Evolutionary conservation across 2,888 invertebrate genomes (phyloP).

Genomic region (Diaperis boleti): DNA sequence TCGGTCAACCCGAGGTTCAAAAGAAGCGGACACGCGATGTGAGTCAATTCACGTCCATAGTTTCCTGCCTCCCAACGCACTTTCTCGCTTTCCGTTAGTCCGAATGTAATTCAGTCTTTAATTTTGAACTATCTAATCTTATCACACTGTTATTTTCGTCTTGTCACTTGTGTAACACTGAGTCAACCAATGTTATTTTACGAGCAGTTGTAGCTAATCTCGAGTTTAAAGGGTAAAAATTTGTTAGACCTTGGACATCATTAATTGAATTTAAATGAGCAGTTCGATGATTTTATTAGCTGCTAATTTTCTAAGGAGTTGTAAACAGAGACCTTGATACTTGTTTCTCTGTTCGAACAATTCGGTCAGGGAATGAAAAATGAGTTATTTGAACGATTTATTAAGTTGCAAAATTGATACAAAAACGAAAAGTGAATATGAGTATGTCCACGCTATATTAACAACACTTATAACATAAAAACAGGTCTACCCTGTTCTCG

Average conservation of each 20-base stretch:
- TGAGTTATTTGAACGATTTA: constrained; percentile 35
- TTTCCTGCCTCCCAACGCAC: constrained; percentile 24
- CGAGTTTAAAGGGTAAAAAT: constrained; percentile 27
- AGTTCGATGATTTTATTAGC: constrained; percentile 16
- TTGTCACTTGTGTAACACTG: constrained; percentile 6
- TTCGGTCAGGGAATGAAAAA: too few species aligned
- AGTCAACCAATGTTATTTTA: constrained; percentile 9
- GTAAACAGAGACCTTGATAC: constrained; percentile 10
- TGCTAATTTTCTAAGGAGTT: constrained; percentile 11
- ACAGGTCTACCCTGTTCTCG: constrained; percentile 38
- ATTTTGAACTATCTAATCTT: constrained; percentile 8
- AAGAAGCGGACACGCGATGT: constrained; percentile 5
- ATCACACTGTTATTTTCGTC: constrained; percentile 11
- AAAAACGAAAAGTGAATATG: constrained; percentile 38
- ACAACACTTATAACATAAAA: constrained; percentile 30
- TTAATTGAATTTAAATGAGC: constrained; percentile 19
- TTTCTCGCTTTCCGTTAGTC: too few species aligned
- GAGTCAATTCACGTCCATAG: constrained; percentile 16
- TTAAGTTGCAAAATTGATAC: constrained; percentile 39
- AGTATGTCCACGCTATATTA: constrained; percentile 32
- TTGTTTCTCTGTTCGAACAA: background rate
- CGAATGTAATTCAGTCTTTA: constrained; percentile 7
- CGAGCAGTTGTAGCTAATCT: constrained; percentile 2
- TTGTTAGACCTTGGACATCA: constrained; percentile 10
- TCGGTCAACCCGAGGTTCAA: background rate